Evolutionary conservation across 2,888 invertebrate species (phyloP).

Genomic region (Drosophila putrida): DNA sequence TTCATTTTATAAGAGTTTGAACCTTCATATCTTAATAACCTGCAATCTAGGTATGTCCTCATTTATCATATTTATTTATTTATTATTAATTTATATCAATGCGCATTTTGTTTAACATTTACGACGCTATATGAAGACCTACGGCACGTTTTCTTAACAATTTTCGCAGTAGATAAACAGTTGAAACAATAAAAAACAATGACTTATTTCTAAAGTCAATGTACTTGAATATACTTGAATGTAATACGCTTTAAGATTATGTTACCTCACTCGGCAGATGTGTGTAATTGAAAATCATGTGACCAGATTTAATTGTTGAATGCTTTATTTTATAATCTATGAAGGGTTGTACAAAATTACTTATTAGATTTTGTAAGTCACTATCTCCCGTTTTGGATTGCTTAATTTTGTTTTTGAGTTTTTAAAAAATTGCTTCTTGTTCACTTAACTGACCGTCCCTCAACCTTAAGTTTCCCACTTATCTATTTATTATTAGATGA

Average conservation of each 20-base stretch:
- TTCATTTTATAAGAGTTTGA: not conserved
- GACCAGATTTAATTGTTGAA: constrained; percentile 5
- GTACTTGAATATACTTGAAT: constrained; percentile 17
- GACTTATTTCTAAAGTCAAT: constrained; percentile 10
- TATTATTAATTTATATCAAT: constrained; percentile 14
- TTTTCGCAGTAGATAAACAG: constrained; percentile 20
- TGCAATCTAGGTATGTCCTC: constrained; percentile 8
- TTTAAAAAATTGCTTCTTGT: not conserved
- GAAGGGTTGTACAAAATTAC: no score
- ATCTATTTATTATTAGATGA: constrained; percentile 11
- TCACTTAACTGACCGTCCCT: constrained; percentile 12
- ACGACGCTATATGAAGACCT: not conserved
- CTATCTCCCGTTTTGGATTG: not conserved
- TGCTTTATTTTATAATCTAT: no score
- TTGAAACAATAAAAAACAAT: constrained; percentile 3
- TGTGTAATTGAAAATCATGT: constrained; percentile 13
- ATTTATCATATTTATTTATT: constrained; percentile 9
- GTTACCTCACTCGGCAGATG: constrained; percentile 12
- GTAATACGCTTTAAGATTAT: constrained; percentile 3
- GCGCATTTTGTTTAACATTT: constrained; percentile 33
- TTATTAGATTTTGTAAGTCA: not conserved
- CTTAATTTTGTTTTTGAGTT: constrained; percentile 1
- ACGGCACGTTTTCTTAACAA: constrained; percentile 20
- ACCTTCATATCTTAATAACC: constrained; percentile 4
- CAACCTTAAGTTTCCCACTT: constrained; percentile 3